These are phyloP conservation scores for Dipodomys ordii DNA, from an alignment of 2,113 vertebrate genomes.

Conservation along the genomic window DNA sequence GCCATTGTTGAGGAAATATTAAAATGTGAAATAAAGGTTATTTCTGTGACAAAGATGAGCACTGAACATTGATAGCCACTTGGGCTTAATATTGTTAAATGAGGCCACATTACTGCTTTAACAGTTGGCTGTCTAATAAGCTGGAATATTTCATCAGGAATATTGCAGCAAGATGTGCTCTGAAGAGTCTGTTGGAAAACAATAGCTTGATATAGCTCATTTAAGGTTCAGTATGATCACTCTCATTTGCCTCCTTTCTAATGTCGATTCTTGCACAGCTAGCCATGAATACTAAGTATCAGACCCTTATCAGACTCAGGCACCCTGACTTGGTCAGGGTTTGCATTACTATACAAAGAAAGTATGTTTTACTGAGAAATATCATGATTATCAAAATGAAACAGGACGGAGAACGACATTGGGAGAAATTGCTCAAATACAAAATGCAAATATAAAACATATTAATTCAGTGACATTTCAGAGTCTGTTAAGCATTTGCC, in stretches of 20 bases:
- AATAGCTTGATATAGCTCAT: constrained; percentile 60
- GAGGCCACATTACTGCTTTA: constrained; percentile 48
- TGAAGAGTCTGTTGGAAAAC: constrained; percentile 64
- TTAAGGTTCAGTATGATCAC: constrained; percentile 54
- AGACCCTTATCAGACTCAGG: constrained; percentile 21
- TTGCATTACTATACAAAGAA: constrained; percentile 35
- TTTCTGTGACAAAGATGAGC: constrained; percentile 34
- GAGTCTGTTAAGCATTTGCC: constrained; percentile 26
- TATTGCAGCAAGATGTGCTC: constrained; percentile 73
- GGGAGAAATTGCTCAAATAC: constrained; percentile 21
- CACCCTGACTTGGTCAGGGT: constrained; percentile 18
- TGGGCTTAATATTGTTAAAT: constrained; percentile 73
- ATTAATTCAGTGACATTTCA: constrained; percentile 60
- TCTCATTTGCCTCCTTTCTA: constrained; percentile 28
- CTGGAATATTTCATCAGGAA: constrained; percentile 71
- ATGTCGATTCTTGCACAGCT: constrained; percentile 28
- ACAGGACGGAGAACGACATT: constrained; percentile 16
- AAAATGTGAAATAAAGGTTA: constrained; percentile 74
- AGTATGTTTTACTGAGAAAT: constrained; percentile 50
- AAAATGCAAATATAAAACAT: constrained; percentile 60
- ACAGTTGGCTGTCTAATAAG: constrained; percentile 72
- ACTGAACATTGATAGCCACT: constrained; percentile 57
- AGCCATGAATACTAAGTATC: constrained; percentile 34
- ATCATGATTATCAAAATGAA: constrained; percentile 50
- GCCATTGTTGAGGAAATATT: constrained; percentile 40